A percentile compares a stretch with the other conserved stretches of the same genome.
phyloP scores from a whole-genome alignment of 2,888 invertebrate species.

The Brenthis hecate region DNA sequence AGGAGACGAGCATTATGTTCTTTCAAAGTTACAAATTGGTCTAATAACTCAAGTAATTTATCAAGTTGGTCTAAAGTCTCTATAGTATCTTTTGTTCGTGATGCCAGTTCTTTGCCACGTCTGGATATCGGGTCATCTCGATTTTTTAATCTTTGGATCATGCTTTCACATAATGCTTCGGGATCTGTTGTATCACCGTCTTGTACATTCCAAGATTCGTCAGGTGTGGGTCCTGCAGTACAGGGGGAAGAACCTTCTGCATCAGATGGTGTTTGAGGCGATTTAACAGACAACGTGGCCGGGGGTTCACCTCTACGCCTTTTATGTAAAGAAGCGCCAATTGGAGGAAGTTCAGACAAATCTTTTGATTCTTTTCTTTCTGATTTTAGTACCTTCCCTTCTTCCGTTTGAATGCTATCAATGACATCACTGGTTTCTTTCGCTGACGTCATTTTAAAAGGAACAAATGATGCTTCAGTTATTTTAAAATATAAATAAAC shows the following conservation, averaged over 20 bases:
- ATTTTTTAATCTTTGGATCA: conserved; percentile 68
- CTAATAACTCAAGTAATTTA: conserved; percentile 88
- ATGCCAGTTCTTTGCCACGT: conserved; percentile 80
- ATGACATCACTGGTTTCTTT: conserved; percentile 66
- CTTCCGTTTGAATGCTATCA: conserved; percentile 46
- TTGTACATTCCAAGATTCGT: conserved; percentile 59
- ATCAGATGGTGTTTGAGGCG: conserved; percentile 68
- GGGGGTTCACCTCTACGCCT: conserved; percentile 71
- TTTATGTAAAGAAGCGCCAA: conserved; percentile 71
- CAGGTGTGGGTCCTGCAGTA: conserved; percentile 66
- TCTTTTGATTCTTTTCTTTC: conserved; percentile 52
- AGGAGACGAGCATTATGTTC: conserved; percentile 88
- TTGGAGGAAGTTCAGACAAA: conserved; percentile 62
- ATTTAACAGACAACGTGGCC: conserved; percentile 65
- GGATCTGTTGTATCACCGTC: conserved; percentile 62
- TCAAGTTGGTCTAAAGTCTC: conserved; percentile 90
- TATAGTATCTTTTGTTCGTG: conserved; percentile 81
- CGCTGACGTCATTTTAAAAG: conserved; percentile 62
- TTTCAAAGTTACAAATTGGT: conserved; percentile 87
- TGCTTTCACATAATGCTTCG: conserved; percentile 65
- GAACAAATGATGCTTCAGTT: conserved; percentile 51
- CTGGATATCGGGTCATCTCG: conserved; percentile 73
- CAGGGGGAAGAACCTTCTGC: conserved; percentile 73
- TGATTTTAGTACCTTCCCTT: conserved; percentile 43
- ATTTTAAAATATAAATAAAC: conserved; percentile 77